A percentile compares a stretch with the other conserved stretches of the same genome.
Conservation (phyloP, 2,888 invertebrate species). For the Vanessa cardui region DNA sequence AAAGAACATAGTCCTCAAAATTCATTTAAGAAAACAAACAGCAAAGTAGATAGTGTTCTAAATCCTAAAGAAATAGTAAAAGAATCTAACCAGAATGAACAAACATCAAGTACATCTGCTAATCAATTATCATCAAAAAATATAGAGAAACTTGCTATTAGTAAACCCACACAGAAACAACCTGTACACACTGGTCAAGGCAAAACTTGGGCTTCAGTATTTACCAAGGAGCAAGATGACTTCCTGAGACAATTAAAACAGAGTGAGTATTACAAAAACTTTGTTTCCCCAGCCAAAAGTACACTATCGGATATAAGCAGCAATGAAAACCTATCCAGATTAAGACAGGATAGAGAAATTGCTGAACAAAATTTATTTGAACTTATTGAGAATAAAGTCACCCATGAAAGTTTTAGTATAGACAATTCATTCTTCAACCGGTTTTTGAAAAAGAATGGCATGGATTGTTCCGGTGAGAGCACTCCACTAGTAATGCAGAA, state of each 20-base stretch:
- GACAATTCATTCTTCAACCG: slow-evolving; percentile 85
- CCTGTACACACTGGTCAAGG: slow-evolving; percentile 64
- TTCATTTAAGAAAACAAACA: not conserved
- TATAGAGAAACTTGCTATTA: slow-evolving; percentile 41
- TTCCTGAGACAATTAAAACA: slow-evolving; percentile 71
- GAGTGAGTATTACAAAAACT: slow-evolving; percentile 76
- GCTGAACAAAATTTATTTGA: slow-evolving; percentile 90
- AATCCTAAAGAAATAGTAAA: not conserved
- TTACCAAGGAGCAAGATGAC: slow-evolving; percentile 74
- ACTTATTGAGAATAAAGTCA: slow-evolving; percentile 88
- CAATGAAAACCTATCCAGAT: slow-evolving; percentile 59
- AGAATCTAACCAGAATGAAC: slow-evolving; percentile 1
- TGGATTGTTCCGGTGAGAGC: slow-evolving; percentile 71
- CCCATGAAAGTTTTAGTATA: slow-evolving; percentile 87
- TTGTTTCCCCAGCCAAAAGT: slow-evolving; percentile 71
- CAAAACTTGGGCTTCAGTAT: slow-evolving; percentile 74
- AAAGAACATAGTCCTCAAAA: slow-evolving; percentile 31
- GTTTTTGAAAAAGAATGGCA: slow-evolving; percentile 68
- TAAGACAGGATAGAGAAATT: slow-evolving; percentile 69
- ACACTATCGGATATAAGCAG: slow-evolving; percentile 63
- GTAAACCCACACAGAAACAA: slow-evolving; percentile 62
- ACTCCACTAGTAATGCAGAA: slow-evolving; percentile 72
- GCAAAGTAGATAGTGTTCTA: not conserved
- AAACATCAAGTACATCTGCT: slow-evolving; percentile 15
- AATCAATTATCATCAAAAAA: slow-evolving; percentile 25